Conservation (phyloP, 2,888 invertebrate species). For the Metacarcinus magister region DNA sequence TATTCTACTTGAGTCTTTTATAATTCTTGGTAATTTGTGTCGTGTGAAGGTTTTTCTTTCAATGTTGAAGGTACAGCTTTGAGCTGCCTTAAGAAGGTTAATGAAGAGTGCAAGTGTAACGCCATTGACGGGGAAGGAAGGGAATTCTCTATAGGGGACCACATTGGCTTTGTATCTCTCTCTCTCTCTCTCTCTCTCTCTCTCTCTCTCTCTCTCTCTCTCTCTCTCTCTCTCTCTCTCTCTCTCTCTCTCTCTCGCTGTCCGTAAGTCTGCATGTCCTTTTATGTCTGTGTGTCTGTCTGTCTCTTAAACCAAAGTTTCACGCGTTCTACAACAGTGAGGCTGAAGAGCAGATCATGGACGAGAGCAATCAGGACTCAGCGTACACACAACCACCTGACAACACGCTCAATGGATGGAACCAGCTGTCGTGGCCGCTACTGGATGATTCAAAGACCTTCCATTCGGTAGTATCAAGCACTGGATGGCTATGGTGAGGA, state of each 20-base stretch:
- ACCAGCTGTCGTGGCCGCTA: constrained; percentile 28
- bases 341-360: constrained; percentile 1
- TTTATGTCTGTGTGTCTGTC: neutral
- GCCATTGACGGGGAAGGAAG: neutral
- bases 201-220: neutral
- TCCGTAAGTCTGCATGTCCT: neutral
- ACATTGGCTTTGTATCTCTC: neutral
- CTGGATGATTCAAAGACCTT: constrained; percentile 45
- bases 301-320: neutral
- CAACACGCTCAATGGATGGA: constrained; percentile 29
- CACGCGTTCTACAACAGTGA: neutral
- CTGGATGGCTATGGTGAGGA: neutral
- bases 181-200: constrained; percentile 2
- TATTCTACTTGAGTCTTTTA: too few species aligned
- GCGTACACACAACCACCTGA: neutral
- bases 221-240: neutral
- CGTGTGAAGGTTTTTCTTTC: too few species aligned
- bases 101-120: neutral
- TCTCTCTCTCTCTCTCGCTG: neutral
- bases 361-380: neutral
- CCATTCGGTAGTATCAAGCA: constrained; percentile 41
- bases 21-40: too few species aligned
- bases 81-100: neutral
- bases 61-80: too few species aligned
- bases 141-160: neutral